Percentiles rank a stretch among this genome's conserved stretches.
Conservation (phyloP, 2,888 invertebrate genomes). For the Mythimna vitellina region DNA sequence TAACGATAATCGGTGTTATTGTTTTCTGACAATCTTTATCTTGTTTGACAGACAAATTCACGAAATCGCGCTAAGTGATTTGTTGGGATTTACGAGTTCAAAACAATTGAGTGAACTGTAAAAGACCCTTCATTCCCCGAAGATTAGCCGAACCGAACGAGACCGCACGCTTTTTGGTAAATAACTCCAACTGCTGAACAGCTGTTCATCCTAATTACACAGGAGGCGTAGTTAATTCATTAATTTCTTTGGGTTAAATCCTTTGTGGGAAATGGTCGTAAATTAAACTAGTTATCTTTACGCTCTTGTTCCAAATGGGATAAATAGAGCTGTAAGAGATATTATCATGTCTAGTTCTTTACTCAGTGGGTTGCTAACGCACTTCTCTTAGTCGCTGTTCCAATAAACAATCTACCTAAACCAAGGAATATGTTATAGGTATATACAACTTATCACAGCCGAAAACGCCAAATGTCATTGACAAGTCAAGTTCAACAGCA, state of each 20-base stretch:
- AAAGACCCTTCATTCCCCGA: slow-evolving; percentile 56
- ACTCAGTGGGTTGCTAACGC: slow-evolving; percentile 10
- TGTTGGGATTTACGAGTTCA: slow-evolving; percentile 57
- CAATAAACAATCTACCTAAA: slow-evolving; percentile 10
- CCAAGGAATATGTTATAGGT: slow-evolving; percentile 13
- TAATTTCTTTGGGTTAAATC: slow-evolving; percentile 37
- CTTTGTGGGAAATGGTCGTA: slow-evolving; percentile 29
- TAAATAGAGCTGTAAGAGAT: slow-evolving; percentile 15
- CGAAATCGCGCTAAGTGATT: slow-evolving; percentile 61
- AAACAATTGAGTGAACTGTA: slow-evolving; percentile 59
- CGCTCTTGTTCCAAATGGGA: slow-evolving; percentile 21
- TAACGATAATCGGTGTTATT: slow-evolving; percentile 64
- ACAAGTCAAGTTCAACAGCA: slow-evolving; percentile 53
- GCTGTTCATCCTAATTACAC: slow-evolving; percentile 55
- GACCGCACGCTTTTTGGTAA: slow-evolving; percentile 46
- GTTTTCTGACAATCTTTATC: slow-evolving; percentile 64
- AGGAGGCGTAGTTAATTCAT: slow-evolving; percentile 42
- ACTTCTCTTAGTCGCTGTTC: not conserved
- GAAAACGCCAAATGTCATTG: slow-evolving; percentile 36
- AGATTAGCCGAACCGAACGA: slow-evolving; percentile 42
- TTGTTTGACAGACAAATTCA: slow-evolving; percentile 64
- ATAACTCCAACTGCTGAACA: slow-evolving; percentile 40
- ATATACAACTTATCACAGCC: slow-evolving; percentile 15
- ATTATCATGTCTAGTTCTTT: not conserved
- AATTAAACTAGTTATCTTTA: slow-evolving; percentile 36